phyloP scores from a whole-genome alignment of 1,140 invertebrate species.

The Orussus abietinus region DNA sequence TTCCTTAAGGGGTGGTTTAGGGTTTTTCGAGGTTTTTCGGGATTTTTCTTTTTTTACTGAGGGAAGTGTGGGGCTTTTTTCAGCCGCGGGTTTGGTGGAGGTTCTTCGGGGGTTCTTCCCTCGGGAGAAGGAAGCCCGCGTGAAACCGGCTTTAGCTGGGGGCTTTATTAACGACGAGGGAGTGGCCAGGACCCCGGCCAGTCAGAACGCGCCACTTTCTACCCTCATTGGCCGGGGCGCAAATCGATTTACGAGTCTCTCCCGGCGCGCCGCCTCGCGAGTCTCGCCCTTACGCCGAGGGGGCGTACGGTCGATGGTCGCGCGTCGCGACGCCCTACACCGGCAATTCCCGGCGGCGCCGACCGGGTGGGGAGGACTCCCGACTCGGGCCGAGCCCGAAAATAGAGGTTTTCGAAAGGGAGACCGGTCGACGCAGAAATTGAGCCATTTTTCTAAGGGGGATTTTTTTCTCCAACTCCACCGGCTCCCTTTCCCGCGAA shows the following conservation, averaged over 20 bases:
- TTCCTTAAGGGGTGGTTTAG: conserved; percentile 15
- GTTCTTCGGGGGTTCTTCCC: no score
- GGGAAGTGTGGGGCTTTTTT: conserved; percentile 11
- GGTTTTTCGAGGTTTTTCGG: conserved; percentile 12
- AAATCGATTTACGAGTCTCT: conserved; percentile 53
- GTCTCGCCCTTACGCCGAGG: conserved; percentile 31
- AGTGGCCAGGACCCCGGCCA: conserved; percentile 42
- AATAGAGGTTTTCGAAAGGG: conserved; percentile 20
- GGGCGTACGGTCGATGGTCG: conserved; percentile 29
- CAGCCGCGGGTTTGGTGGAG: neutral
- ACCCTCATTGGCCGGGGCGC: conserved; percentile 44
- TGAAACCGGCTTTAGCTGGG: conserved; percentile 32
- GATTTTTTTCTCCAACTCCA: conserved; percentile 7
- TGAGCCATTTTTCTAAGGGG: conserved; percentile 24
- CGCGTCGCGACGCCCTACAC: conserved; percentile 22
- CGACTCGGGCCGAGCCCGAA: conserved; percentile 7
- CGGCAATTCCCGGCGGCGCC: conserved; percentile 37
- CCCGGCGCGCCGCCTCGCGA: conserved; percentile 26
- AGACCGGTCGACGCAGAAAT: conserved; percentile 17
- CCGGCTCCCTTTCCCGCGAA: neutral
- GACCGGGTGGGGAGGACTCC: conserved; percentile 10
- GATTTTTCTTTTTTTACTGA: conserved; percentile 18
- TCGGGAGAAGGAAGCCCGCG: conserved; percentile 19
- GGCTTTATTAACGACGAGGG: conserved; percentile 43
- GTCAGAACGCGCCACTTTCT: conserved; percentile 41